Evolutionary conservation across 2,888 invertebrate genomes (phyloP).

Genomic region (Torymus auratus): DNA sequence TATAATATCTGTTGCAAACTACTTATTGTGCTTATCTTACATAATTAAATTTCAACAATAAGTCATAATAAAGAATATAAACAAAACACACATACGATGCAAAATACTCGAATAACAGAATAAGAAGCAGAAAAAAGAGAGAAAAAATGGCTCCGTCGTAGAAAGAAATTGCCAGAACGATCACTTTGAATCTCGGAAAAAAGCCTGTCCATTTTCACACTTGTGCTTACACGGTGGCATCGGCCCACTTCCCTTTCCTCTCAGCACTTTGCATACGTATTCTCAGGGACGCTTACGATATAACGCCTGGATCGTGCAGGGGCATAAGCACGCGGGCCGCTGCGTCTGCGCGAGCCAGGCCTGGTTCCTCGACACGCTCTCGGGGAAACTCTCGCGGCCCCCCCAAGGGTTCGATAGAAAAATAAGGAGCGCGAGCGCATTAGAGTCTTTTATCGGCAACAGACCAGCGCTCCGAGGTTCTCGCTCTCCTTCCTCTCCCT

Average conservation of each 20-base stretch:
- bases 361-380: too few species aligned
- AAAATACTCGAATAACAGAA: too few species aligned
- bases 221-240: neutral
- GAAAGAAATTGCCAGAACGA: too few species aligned
- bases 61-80: too few species aligned
- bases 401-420: conserved; percentile 49
- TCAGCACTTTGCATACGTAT: conserved; percentile 20
- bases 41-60: too few species aligned
- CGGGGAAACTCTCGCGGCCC: too few species aligned
- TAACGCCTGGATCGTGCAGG: conserved; percentile 38
- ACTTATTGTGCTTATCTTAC: too few species aligned
- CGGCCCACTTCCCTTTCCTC: neutral
- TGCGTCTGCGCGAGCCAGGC: too few species aligned
- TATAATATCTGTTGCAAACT: too few species aligned
- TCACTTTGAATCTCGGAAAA: neutral
- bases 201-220: neutral
- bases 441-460: conserved; percentile 46
- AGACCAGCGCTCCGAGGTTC: conserved; percentile 14
- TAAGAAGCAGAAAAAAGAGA: too few species aligned
- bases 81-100: too few species aligned
- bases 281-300: conserved; percentile 15
- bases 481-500: conserved; percentile 4
- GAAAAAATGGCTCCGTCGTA: too few species aligned
- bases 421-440: conserved; percentile 27
- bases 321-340: conserved; percentile 23